phyloP scores from a whole-genome alignment of 2,888 invertebrate genomes.

The Argynnis bischoffii region DNA sequence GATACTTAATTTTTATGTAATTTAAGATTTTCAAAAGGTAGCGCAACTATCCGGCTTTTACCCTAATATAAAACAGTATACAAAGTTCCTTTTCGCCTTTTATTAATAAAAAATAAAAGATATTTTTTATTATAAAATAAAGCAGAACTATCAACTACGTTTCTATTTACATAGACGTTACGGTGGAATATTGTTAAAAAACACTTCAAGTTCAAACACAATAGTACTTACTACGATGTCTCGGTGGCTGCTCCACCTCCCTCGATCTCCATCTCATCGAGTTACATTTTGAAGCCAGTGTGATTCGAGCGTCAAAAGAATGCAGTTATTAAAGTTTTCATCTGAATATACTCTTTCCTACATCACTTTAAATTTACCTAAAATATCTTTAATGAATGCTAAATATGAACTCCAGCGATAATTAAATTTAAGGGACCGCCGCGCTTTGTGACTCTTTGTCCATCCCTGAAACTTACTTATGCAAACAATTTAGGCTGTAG shows the following conservation, averaged over 20 bases:
- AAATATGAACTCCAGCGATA: slow-evolving; percentile 13
- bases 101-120: too few species aligned
- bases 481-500: background rate
- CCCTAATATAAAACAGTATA: too few species aligned
- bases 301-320: too few species aligned
- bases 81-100: too few species aligned
- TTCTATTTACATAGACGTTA: background rate
- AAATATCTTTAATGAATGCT: slow-evolving; percentile 13
- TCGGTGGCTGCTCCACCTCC: background rate
- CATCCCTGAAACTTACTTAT: background rate
- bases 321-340: background rate
- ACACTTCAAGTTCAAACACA: background rate
- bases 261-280: background rate
- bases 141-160: too few species aligned
- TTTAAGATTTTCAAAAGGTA: too few species aligned
- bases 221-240: background rate
- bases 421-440: slow-evolving; percentile 13
- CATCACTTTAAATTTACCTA: background rate
- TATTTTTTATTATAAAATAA: too few species aligned
- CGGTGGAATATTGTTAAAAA: background rate
- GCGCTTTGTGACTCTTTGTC: background rate
- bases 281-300: too few species aligned
- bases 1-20: too few species aligned
- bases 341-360: slow-evolving; percentile 4
- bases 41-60: too few species aligned